Evolutionary conservation across 1,140 invertebrate species (phyloP), one percentile per base, ranked within the genome.

Genomic region (Drosophila pruinosa): DNA sequence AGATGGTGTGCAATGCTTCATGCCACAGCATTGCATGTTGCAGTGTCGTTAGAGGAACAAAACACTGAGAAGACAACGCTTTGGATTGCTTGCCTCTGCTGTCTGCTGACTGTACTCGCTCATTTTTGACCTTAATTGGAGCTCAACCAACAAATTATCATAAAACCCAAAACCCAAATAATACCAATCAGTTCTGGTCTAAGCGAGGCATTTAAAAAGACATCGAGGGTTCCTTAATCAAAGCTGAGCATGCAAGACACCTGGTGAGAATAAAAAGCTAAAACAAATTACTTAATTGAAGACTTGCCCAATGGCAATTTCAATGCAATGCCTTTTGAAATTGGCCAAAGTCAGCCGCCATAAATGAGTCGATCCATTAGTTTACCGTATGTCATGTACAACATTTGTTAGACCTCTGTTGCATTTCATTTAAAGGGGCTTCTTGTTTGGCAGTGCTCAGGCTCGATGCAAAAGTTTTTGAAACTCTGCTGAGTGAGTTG

Each of bases 11-110:
- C 19, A 19, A 39, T 26, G 47, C 24, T 36, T 24, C 15, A 19
- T 48, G 47, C 56, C 41, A 58, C 17, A 39, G 38, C 73, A 56
- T 85, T 86, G 80, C 80, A 85, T 80, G 80, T 71, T 45, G 41
- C 4, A 48, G 48, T 57, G 43, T 67, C 77, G 76, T 85, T 85
- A 83, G 63, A 38, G 48, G 41, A 41, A 67, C 31, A n/a, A n/a
- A n/a, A n/a, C n/a, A n/a, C n/a, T n/a, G n/a, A n/a, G 48, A 48
- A 56, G 54, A 41, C 39, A 6, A 12, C n/a, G 31, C 10, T n/a
- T n/a, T n/a, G n/a, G 10, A 3, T n/a, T 28, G 1, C 8, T 5
- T 28, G 5, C 2, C 26, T 28, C 26, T 28, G 26, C 26, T 28
- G 8, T 28, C 26, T 28, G 26, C 26, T 17, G n/a, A 14, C 31